Evolutionary conservation across 2,113 vertebrate species (phyloP), one percentile per base, ranked within the genome.

Genomic region (Scomber colias): DNA sequence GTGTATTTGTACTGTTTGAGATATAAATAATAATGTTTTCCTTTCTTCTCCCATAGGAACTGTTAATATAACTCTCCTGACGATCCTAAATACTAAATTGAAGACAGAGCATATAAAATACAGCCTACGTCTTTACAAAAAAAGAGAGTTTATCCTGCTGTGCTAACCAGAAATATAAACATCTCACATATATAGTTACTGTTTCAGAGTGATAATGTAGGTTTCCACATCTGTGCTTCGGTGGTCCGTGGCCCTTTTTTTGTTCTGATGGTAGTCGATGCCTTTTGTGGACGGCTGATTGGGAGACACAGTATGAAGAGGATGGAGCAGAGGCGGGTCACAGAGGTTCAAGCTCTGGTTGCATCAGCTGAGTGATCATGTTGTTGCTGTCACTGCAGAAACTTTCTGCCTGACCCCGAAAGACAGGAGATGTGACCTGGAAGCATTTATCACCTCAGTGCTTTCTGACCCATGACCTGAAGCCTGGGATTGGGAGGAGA

Each of bases 361-460:
- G 79, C 75, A 81, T 63, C 82, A 80, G 84, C 74, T 87, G 83
- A 91, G 75, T 87, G 88, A 89, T 91, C 83, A 79, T 54, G 76
- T 82, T 92, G 89, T 80, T 89, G 88, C 90, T 86, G 90, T 90
- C 84, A 66, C 62, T 77, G 89, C 77, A 87, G 57, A 90, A 92
- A 79, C 40, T 70, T 57, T 79, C 78, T 81, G 45, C 64, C 55
- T 78, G 87, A 88, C 86, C 89, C 53, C 55, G 31, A 82, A 60
- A 88, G 88, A 90, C 85, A 77, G 85, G 77, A 86, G 88, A 83
- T 82, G 27, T 90, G 91, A 90, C 91, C 91, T 91, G 88, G 91
- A 92, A 91, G 90, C 87, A 90, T 91, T 93, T 90, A 91, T 93
- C 92, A 92, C 90, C 84, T 71, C 71, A 9, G 55, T 71, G 86